Evolutionary conservation across 2,797 vertebrate species (phyloP).

Genomic region (Falco novaeseelandiae): DNA sequence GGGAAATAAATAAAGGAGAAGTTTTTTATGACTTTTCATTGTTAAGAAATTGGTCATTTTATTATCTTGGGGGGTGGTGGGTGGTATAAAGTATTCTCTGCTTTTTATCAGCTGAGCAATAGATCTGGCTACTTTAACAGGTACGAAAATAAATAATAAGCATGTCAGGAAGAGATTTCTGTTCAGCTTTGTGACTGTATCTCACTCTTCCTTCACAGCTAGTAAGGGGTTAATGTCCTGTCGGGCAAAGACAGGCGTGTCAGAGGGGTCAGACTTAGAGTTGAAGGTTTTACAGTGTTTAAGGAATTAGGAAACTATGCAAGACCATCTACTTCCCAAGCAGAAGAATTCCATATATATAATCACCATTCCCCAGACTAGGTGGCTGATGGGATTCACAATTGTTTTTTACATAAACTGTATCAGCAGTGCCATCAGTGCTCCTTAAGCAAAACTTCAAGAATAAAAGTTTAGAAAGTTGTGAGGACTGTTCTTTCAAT

Average conservation of each 20-base stretch:
- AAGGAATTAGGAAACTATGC: not conserved
- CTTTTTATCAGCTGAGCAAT: not conserved
- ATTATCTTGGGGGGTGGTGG: fast-evolving
- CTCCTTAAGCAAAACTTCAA: not conserved
- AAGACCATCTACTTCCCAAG: not conserved
- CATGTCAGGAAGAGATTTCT: not conserved
- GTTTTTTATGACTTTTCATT: not conserved
- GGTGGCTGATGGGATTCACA: not conserved
- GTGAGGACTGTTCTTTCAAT: not conserved
- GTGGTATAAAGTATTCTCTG: not conserved
- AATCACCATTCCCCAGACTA: not conserved
- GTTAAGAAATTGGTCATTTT: not conserved
- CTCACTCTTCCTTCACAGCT: not conserved
- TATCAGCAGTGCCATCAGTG: not conserved
- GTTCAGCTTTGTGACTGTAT: not conserved
- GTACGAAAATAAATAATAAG: not conserved
- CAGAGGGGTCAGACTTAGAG: not conserved
- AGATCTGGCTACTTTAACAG: not conserved
- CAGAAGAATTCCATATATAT: not conserved
- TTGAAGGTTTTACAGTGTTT: not conserved
- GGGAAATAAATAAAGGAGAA: not conserved
- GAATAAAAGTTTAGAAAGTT: not conserved
- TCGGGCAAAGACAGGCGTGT: not conserved
- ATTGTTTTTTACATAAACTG: not conserved
- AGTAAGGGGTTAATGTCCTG: not conserved